Base-by-base conservation (phyloP, 2,888 invertebrate genomes). In the Noctua pronuba region DNA sequence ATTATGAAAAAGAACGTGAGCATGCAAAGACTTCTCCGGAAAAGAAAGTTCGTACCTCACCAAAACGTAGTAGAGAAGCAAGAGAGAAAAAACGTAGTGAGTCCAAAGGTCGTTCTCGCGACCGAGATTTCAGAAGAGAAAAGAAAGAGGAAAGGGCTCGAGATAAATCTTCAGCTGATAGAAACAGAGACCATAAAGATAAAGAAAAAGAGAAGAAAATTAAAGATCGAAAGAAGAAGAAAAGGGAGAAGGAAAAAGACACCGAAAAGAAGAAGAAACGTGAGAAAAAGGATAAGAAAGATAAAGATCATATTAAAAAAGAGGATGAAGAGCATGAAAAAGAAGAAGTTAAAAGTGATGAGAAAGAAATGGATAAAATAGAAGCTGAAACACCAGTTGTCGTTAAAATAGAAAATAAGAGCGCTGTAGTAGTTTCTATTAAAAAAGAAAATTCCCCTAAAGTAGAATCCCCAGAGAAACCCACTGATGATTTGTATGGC, bases 181-280 rank as follows among this genome's bases (percentile, higher is more conserved):
- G 96, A 89, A 95, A 89, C 84, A 96, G 94, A 84, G 97, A 97
- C 79, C 97, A 97, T 76, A 97, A 97, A 90, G 97, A 97, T 76
- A 97, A 97, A 90, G 97, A 97, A 31, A 97, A 97, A 88, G 97
- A 97, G 75, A 97, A 97, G 85, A 97, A 97, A 90, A 93, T 97
- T 90, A 95, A 92, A 92, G 95, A 91, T 91, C 96, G 90, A 94
- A 97, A 89, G 91, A 95, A 93, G 94, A 97, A 95, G 88, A 97
- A 96, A 80, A 94, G 97, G 80, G 96, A 95, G 91, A 97, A 96
- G 80, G 97, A 97, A 90, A 97, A 97, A 88, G 96, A 96, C 80
- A 93, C 92, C 24, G 97, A 97, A 88, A 96, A 94, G 90, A 96
- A 95, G 88, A 95, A 94, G 88, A 97, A 97, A 88, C 97, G 97